Evolutionary conservation across 1,140 invertebrate genomes (phyloP).

Genomic region (Eufriesea mexicana): DNA sequence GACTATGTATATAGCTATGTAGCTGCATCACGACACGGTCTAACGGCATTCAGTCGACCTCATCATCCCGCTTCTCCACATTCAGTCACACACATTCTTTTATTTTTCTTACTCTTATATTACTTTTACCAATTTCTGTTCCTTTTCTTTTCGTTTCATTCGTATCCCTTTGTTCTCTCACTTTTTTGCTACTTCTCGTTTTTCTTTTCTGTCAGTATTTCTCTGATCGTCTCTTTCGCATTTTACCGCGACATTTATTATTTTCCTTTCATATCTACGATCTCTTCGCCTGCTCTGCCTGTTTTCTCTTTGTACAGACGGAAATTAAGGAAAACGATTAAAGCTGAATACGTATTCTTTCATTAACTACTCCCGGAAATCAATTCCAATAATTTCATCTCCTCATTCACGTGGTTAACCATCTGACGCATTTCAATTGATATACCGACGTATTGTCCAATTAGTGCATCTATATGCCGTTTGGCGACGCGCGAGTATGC

Average conservation of each 20-base stretch:
- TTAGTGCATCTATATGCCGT: not conserved
- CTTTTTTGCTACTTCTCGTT: not conserved
- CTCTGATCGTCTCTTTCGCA: not conserved
- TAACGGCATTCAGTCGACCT: conserved; percentile 67
- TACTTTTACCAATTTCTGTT: conserved; percentile 32
- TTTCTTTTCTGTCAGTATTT: not conserved
- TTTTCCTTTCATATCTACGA: not conserved
- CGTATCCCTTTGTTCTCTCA: conserved; percentile 14
- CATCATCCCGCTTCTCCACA: conserved; percentile 47
- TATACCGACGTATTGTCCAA: not conserved
- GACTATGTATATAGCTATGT: not conserved
- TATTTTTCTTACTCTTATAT: conserved; percentile 24
- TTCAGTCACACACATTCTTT: conserved; percentile 41
- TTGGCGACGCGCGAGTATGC: not conserved
- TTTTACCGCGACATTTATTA: not conserved
- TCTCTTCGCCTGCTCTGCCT: not conserved
- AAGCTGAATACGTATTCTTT: not conserved
- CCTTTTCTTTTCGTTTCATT: not conserved
- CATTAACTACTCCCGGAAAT: not conserved
- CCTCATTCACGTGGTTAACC: not conserved
- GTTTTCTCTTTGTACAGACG: not conserved
- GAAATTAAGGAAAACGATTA: conserved; percentile 15
- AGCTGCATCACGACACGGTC: conserved; percentile 55
- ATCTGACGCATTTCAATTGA: not conserved
- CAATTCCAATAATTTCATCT: conserved; percentile 4